These are phyloP conservation scores for Stegophylla sp. DNA, from an alignment of 2,888 invertebrate genomes.

Conservation along the genomic window DNA sequence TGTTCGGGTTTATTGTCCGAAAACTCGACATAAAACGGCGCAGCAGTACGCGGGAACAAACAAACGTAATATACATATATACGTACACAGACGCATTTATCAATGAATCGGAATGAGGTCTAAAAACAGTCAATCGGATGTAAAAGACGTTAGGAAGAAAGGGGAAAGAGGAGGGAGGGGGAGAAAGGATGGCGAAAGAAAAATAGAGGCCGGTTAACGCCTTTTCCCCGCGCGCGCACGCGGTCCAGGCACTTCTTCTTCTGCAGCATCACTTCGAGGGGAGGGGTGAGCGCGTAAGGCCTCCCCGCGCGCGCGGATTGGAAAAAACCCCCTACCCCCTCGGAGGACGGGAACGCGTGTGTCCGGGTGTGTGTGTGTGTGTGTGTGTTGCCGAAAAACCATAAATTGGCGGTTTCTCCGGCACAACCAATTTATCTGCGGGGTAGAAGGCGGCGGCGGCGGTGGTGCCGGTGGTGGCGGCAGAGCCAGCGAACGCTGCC, in stretches of 20 bases:
- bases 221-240: background rate
- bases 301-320: background rate
- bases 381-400: conserved; percentile 55
- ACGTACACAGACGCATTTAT: background rate
- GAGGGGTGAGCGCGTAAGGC: background rate
- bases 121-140: conserved; percentile 27
- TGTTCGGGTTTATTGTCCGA: conserved; percentile 13
- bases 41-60: conserved; percentile 6
- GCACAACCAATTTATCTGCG: conserved; percentile 53
- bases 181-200: conserved; percentile 3
- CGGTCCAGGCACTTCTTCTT: background rate
- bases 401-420: conserved; percentile 57
- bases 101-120: conserved; percentile 47
- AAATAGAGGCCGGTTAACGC: conserved; percentile 39
- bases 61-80: background rate
- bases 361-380: background rate
- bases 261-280: background rate
- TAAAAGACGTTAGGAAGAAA: conserved; percentile 3
- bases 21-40: background rate
- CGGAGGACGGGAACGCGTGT: background rate
- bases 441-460: conserved; percentile 24
- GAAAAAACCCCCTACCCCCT: background rate
- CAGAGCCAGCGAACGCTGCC: background rate
- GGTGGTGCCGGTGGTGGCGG: background rate
- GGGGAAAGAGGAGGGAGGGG: background rate